Percentiles rank a stretch among this genome's conserved stretches.
Conservation (phyloP, 1,140 invertebrate species). For the Trichogramma pretiosum region DNA sequence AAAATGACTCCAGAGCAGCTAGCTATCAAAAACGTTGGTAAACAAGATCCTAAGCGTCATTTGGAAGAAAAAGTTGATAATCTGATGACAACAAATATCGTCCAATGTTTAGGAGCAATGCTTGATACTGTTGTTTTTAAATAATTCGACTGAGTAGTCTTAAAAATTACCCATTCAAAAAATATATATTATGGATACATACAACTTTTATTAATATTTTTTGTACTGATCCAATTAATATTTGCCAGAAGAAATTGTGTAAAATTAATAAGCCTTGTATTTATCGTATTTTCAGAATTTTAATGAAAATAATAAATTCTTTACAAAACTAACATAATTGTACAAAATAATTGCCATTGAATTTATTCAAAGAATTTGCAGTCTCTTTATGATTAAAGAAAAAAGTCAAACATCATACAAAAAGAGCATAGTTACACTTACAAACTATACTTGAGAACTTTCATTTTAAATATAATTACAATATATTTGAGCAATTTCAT, state of each 20-base stretch:
- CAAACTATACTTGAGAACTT: too few relatives aligned
- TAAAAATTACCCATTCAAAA: constrained; percentile 14
- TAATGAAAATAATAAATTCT: constrained; percentile 27
- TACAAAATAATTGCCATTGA: too few relatives aligned
- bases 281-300: constrained; percentile 20
- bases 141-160: constrained; percentile 42
- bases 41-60: constrained; percentile 99
- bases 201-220: constrained; percentile 1
- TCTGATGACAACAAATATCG: constrained; percentile 96
- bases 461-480: too few relatives aligned
- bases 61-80: constrained; percentile 97
- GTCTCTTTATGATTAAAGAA: too few relatives aligned
- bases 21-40: constrained; percentile 99
- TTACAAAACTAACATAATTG: constrained; percentile 23
- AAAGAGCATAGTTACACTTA: too few relatives aligned
- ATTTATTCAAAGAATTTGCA: too few relatives aligned
- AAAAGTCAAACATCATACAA: too few relatives aligned
- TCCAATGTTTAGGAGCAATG: constrained; percentile 98
- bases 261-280: too few relatives aligned
- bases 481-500: too few relatives aligned
- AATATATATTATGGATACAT: constrained; percentile 13
- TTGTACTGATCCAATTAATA: constrained; percentile 11
- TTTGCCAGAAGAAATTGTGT: background rate
- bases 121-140: constrained; percentile 95
- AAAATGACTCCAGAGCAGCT: constrained; percentile 99